Conservation (phyloP, 2,888 invertebrate genomes). For the Tetranychus piercei region DNA sequence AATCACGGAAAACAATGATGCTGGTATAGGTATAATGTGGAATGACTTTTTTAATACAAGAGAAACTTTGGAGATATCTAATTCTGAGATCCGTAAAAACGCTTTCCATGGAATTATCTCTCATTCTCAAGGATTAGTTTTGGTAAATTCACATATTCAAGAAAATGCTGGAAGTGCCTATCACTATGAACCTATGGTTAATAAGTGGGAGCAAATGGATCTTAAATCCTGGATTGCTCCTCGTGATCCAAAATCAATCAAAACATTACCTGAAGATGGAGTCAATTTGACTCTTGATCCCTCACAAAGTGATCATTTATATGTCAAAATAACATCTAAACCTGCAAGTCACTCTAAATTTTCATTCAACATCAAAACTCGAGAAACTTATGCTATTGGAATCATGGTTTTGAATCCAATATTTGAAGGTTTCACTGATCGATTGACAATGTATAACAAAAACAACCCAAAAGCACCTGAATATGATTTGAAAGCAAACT, state of each 20-base stretch:
- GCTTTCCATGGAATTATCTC: slow-evolving; percentile 72
- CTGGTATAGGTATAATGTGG: slow-evolving; percentile 80
- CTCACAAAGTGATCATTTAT: not conserved
- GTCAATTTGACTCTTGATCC: not conserved
- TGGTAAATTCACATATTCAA: slow-evolving; percentile 35
- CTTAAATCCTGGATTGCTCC: slow-evolving; percentile 70
- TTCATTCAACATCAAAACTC: slow-evolving; percentile 17
- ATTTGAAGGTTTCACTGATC: slow-evolving; percentile 66
- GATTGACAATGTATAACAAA: slow-evolving; percentile 52
- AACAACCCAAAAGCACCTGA: slow-evolving; percentile 33
- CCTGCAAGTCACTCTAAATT: not conserved
- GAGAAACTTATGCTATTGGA: slow-evolving; percentile 40
- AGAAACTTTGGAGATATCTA: slow-evolving; percentile 30
- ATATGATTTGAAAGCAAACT: slow-evolving; percentile 50
- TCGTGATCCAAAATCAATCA: not conserved
- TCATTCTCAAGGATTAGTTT: slow-evolving; percentile 63
- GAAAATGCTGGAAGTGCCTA: slow-evolving; percentile 69
- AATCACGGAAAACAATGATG: slow-evolving; percentile 66
- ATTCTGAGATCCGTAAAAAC: slow-evolving; percentile 41
- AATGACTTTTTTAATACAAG: slow-evolving; percentile 58
- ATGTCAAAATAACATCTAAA: not conserved
- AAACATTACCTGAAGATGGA: not conserved
- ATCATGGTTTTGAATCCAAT: slow-evolving; percentile 77
- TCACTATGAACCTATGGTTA: slow-evolving; percentile 70
- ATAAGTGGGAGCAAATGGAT: slow-evolving; percentile 65